Evolutionary conservation across 2,888 invertebrate species (phyloP), one percentile per base, ranked within the genome.

Genomic region (Megaustenia siamemsis): DNA sequence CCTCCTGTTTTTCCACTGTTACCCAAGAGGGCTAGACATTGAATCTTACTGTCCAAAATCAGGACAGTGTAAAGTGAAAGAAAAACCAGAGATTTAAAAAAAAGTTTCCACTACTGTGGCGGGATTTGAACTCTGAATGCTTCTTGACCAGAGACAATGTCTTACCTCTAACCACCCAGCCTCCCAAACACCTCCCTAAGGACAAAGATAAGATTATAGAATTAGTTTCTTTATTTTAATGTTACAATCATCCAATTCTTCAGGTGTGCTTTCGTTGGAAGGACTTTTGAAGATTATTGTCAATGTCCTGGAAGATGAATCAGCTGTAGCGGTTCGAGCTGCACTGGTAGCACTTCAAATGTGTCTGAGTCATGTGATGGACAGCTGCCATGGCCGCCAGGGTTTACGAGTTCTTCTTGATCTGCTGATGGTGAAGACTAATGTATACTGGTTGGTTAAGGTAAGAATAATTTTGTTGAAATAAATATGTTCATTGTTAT

Each of bases 401-500:
- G 94, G 96, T 5, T 93, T 96, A 32, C 94, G 95, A 24, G 93
- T 96, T 8, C 93, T 97, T 71, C 95, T 96, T 86, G 94, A 95
- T 35, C 94, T 97, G 10, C 95, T 96, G 18, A 94, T 94, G 43
- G 95, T 97, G 1, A 96, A 96, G 83, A 94, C 95, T 68, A 97
- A 97, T 93, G 96, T 96, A 0, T 98, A 98, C 93, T 98, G 97
- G 97, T 95, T 98, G 78, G 96, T 97, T 75, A 96, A 96, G 95
- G 96, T 97, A 88, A 94, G 95, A 49, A n/a, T 12, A 15, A 8
- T 5, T 77, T 18, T n/a, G 63, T n/a, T n/a, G n/a, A n/a, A n/a
- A n/a, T n/a, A n/a, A n/a, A n/a, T n/a, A n/a, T n/a, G n/a, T n/a
- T n/a, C n/a, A n/a, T n/a, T n/a, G n/a, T n/a, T n/a, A n/a, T n/a